Evolutionary conservation across 1,140 invertebrate genomes (phyloP).

Genomic region (Ooceraea biroi): DNA sequence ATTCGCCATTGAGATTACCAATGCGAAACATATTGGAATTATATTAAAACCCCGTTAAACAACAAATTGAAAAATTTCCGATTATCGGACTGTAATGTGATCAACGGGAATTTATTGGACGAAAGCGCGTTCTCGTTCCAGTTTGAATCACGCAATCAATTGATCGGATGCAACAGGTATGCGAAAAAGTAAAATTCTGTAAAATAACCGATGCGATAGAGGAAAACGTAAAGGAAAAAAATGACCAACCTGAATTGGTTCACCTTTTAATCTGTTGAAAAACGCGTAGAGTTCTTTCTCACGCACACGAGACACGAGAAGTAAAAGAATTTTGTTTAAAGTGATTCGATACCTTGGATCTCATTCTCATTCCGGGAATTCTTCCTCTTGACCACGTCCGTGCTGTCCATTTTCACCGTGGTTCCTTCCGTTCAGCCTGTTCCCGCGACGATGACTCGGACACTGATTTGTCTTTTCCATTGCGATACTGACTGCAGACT

Average conservation of each 20-base stretch:
- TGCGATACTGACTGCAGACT: constrained; percentile 31
- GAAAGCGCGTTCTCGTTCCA: background rate
- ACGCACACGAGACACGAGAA: background rate
- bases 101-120: constrained; percentile 3
- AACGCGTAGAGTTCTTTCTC: background rate
- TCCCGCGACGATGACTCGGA: constrained; percentile 13
- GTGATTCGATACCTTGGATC: constrained; percentile 57
- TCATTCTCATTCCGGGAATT: constrained; percentile 23
- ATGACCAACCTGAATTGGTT: background rate
- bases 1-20: background rate
- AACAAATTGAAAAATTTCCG: background rate
- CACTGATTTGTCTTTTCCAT: constrained; percentile 59
- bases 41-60: background rate
- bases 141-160: background rate
- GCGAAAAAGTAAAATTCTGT: background rate
- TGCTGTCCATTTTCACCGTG: constrained; percentile 29
- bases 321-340: background rate
- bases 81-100: background rate
- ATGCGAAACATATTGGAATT: background rate
- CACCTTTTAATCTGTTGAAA: background rate
- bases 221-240: background rate
- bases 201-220: background rate
- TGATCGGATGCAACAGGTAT: background rate
- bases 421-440: background rate
- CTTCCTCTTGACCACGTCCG: background rate